These are phyloP conservation scores for Macroglossus sobrinus DNA, from an alignment of 2,113 vertebrate genomes.

Conservation along the genomic window DNA sequence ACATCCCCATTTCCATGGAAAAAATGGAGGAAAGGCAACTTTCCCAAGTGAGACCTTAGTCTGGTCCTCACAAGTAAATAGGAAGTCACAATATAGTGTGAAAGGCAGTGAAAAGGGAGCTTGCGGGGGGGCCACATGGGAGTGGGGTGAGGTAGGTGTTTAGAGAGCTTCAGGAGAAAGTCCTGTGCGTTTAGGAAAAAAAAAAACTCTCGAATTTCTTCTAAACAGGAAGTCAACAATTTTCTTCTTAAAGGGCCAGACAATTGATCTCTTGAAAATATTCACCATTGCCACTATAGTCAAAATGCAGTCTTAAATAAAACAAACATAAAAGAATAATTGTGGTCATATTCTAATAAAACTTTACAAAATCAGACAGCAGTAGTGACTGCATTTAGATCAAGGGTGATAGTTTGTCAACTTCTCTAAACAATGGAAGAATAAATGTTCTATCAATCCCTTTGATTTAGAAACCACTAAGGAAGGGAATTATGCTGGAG, in stretches of 20 bases:
- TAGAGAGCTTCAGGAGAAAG: not conserved
- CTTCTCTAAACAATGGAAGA: not conserved
- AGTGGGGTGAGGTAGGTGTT: not conserved
- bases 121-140: not conserved
- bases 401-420: not conserved
- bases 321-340: not conserved
- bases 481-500: not conserved
- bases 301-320: not conserved
- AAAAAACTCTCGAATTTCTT: not conserved
- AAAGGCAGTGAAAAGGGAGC: not conserved
- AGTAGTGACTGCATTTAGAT: not conserved
- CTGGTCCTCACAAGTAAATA: not conserved
- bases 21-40: not conserved
- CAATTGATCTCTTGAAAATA: not conserved
- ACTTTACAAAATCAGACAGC: not conserved
- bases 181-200: not conserved
- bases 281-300: not conserved
- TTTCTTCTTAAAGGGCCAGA: not conserved
- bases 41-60: not conserved
- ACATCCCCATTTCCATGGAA: not conserved
- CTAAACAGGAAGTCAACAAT: not conserved
- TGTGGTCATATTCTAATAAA: not conserved
- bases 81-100: not conserved
- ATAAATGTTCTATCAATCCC: not conserved
- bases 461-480: not conserved